A percentile compares a stretch with the other conserved stretches of the same genome.
Conservation (phyloP, 1,140 invertebrate species). For the Sesamia nonagrioides region DNA sequence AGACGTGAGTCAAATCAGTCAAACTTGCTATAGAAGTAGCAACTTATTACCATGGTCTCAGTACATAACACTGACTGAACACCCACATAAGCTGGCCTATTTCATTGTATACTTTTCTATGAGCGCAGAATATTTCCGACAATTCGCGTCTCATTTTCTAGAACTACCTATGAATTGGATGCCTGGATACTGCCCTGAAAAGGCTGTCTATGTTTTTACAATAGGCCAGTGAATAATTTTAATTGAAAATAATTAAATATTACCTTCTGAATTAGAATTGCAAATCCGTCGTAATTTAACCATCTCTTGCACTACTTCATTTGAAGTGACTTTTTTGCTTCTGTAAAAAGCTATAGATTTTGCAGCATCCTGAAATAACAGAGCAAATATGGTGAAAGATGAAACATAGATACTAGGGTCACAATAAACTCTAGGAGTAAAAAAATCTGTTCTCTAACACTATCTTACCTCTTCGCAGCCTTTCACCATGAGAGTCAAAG, state of each 20-base stretch:
- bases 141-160: too few species aligned
- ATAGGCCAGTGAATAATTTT: too few species aligned
- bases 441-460: not conserved
- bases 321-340: slow-evolving; percentile 53
- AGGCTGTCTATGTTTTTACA: too few species aligned
- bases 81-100: too few species aligned
- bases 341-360: slow-evolving; percentile 67
- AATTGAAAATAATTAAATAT: not conserved
- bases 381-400: not conserved
- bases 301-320: slow-evolving; percentile 65
- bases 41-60: too few species aligned
- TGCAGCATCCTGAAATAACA: slow-evolving; percentile 63
- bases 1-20: too few species aligned
- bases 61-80: too few species aligned
- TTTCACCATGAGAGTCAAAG: slow-evolving; percentile 65
- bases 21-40: too few species aligned
- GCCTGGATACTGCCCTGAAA: too few species aligned
- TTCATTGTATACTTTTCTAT: too few species aligned
- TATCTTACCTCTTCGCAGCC: slow-evolving; percentile 62
- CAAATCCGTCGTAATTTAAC: slow-evolving; percentile 55
- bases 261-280: slow-evolving; percentile 59
- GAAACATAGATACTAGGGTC: not conserved
- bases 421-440: not conserved
- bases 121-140: too few species aligned
- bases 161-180: too few species aligned